A percentile compares a stretch with the other conserved stretches of the same genome.
phyloP scores from a whole-genome alignment of 2,888 invertebrate genomes.

The Ochlodes sylvanus region DNA sequence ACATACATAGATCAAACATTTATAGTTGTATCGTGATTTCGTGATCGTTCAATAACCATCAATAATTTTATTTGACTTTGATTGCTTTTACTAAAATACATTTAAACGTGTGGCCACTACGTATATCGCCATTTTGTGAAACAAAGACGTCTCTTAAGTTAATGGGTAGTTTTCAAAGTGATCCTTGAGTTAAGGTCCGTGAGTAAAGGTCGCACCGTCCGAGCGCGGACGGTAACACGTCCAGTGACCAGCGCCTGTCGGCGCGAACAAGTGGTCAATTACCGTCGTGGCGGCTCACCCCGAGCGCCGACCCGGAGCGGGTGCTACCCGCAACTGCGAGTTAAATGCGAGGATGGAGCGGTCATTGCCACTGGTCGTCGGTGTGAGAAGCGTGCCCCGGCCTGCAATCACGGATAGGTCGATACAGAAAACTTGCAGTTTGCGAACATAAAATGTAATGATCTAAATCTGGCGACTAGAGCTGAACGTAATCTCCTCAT shows the following conservation, averaged over 20 bases:
- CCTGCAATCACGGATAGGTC: not conserved
- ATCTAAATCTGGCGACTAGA: too few relatives aligned
- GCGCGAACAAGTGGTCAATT: slow-evolving; percentile 34
- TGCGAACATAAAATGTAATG: too few relatives aligned
- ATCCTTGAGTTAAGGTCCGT: not conserved
- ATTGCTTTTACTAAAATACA: too few relatives aligned
- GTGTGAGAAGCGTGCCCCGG: not conserved
- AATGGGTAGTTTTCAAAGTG: not conserved
- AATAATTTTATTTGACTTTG: too few relatives aligned
- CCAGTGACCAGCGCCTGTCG: slow-evolving; percentile 12
- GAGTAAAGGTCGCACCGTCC: not conserved
- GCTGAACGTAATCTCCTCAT: too few relatives aligned
- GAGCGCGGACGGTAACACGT: not conserved
- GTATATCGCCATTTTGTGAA: too few relatives aligned
- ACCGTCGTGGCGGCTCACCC: slow-evolving; percentile 25
- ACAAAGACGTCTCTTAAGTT: too few relatives aligned
- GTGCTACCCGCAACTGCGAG: not conserved
- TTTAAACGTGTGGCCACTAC: too few relatives aligned
- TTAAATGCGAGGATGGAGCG: not conserved
- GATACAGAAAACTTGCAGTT: not conserved
- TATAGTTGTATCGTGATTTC: too few relatives aligned
- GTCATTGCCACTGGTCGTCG: not conserved
- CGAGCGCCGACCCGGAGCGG: not conserved
- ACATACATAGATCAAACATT: too few relatives aligned
- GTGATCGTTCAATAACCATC: not conserved